phyloP scores from a whole-genome alignment of 1,140 invertebrate species.

The Tetragonula clypearis region DNA sequence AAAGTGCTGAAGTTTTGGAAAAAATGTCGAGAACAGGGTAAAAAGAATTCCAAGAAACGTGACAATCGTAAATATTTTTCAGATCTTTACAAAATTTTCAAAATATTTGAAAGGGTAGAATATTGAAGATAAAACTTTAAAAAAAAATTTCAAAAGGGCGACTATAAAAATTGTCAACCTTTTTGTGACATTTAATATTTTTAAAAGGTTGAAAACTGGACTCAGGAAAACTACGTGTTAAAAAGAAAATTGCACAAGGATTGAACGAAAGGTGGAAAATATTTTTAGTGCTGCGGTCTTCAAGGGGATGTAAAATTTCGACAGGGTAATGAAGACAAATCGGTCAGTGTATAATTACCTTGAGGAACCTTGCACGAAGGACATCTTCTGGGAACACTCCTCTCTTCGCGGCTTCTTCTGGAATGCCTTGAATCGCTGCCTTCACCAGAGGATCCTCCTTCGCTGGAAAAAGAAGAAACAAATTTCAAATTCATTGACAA shows the following conservation, averaged over 20 bases:
- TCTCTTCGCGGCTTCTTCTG: conserved; percentile 87
- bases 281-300: not conserved
- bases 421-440: conserved; percentile 89
- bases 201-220: not conserved
- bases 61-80: no score
- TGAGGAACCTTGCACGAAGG: conserved; percentile 91
- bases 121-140: no score
- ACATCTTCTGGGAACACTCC: conserved; percentile 94
- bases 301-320: not conserved
- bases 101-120: no score
- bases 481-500: not conserved
- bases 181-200: not conserved
- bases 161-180: not conserved
- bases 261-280: not conserved
- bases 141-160: not conserved
- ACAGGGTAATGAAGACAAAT: not conserved
- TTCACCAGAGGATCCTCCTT: conserved; percentile 87
- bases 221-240: not conserved
- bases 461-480: conserved; percentile 72
- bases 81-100: no score
- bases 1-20: no score
- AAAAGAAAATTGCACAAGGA: not conserved
- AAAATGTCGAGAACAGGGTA: no score
- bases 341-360: conserved; percentile 81
- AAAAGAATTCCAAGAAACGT: no score